phyloP scores from a whole-genome alignment of 2,797 vertebrate species.

The Varecia variegata region DNA sequence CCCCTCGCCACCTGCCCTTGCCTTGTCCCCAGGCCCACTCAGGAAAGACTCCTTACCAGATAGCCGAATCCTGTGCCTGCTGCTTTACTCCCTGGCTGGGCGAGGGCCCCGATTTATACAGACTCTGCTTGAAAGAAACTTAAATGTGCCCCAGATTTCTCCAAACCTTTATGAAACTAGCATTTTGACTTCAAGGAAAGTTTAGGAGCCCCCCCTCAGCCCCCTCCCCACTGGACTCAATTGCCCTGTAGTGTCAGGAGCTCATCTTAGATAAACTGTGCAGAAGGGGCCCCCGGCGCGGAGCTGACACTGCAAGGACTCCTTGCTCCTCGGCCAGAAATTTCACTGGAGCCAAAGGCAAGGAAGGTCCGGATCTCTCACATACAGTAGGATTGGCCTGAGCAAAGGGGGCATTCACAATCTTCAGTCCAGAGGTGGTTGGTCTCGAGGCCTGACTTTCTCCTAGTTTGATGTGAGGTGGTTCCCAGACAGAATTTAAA shows the following conservation, averaged over 20 bases:
- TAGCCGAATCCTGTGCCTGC: conserved; percentile 21
- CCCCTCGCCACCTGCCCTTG: not conserved
- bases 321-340: not conserved
- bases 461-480: not conserved
- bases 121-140: not conserved
- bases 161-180: not conserved
- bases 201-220: not conserved
- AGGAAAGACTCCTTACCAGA: not conserved
- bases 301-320: not conserved
- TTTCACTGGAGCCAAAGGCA: not conserved
- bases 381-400: not conserved
- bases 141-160: not conserved
- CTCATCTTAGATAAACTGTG: not conserved
- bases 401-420: not conserved
- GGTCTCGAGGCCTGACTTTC: not conserved
- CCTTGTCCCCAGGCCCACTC: not conserved
- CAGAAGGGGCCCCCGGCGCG: not conserved
- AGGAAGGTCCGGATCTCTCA: not conserved
- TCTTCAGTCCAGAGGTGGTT: not conserved
- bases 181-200: not conserved
- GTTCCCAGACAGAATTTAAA: not conserved
- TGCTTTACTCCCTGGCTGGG: conserved; percentile 11
- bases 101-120: not conserved
- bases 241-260: not conserved
- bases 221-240: accelerated